Percentiles rank a stretch among this genome's conserved stretches.
These are phyloP conservation scores for Pherbina coryleti DNA, from an alignment of 2,888 invertebrate genomes.

Conservation along the genomic window DNA sequence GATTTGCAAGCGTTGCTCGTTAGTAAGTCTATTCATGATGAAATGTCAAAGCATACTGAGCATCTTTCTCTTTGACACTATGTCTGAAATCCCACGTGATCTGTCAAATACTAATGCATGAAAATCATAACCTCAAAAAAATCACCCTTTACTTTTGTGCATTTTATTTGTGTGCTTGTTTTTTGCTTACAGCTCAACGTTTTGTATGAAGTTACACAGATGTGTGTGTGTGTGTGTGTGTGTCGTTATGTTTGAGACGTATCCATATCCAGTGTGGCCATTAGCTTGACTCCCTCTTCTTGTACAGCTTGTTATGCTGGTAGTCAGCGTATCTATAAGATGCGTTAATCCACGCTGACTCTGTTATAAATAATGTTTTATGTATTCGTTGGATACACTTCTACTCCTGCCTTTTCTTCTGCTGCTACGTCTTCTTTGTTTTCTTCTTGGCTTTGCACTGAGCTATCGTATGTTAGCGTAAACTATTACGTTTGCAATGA, in stretches of 20 bases:
- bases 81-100: no score
- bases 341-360: slow-evolving; percentile 41
- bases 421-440: neutral
- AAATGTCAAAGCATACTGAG: no score
- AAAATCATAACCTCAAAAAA: no score
- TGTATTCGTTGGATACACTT: slow-evolving; percentile 12
- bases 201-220: no score
- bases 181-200: neutral
- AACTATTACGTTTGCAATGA: slow-evolving; percentile 5
- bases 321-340: slow-evolving; percentile 22
- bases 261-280: neutral
- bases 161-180: neutral
- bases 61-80: no score
- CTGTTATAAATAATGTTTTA: slow-evolving; percentile 43
- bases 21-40: no score
- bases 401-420: neutral
- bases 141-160: no score
- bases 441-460: neutral
- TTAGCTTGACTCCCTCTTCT: neutral
- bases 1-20: no score
- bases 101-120: no score
- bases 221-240: neutral
- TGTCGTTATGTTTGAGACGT: no score
- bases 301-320: slow-evolving; percentile 28
- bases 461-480: neutral